Conservation (phyloP, 2,113 vertebrate species). For the Vulpes ferrilata region DNA sequence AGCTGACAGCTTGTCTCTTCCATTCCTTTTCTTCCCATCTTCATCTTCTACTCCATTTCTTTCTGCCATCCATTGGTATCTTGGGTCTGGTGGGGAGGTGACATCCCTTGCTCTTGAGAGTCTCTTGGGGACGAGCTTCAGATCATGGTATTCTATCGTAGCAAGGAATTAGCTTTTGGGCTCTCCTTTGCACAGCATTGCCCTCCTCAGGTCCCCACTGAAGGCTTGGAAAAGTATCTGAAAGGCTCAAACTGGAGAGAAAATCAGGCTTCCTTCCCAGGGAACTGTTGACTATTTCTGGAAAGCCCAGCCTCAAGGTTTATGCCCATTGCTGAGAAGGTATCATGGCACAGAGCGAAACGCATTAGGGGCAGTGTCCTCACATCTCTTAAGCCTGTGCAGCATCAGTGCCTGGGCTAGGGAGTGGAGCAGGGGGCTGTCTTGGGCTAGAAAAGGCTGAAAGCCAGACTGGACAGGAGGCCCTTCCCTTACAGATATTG, state of each 20-base stretch:
- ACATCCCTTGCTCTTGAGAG: neutral
- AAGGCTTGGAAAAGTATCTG: neutral
- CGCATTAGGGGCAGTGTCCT: neutral
- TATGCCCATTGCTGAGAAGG: neutral
- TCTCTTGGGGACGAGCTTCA: neutral
- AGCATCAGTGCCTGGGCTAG: neutral
- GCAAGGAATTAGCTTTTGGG: neutral
- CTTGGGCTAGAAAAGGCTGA: neutral
- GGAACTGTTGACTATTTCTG: neutral
- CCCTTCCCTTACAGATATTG: neutral
- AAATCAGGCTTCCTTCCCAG: neutral
- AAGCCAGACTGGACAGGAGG: neutral
- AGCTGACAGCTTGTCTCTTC: neutral
- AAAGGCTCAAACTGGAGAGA: neutral
- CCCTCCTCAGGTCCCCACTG: neutral
- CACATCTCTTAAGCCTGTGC: neutral
- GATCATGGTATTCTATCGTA: neutral
- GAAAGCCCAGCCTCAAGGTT: neutral
- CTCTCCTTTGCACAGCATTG: neutral
- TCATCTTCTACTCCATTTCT: neutral
- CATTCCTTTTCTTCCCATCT: neutral
- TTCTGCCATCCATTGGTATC: neutral
- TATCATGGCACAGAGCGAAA: neutral
- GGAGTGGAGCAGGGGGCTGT: fast-evolving
- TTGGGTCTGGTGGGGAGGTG: neutral